phyloP scores from a whole-genome alignment of 2,797 vertebrate species.

The Hypotaenidia philippensis region DNA sequence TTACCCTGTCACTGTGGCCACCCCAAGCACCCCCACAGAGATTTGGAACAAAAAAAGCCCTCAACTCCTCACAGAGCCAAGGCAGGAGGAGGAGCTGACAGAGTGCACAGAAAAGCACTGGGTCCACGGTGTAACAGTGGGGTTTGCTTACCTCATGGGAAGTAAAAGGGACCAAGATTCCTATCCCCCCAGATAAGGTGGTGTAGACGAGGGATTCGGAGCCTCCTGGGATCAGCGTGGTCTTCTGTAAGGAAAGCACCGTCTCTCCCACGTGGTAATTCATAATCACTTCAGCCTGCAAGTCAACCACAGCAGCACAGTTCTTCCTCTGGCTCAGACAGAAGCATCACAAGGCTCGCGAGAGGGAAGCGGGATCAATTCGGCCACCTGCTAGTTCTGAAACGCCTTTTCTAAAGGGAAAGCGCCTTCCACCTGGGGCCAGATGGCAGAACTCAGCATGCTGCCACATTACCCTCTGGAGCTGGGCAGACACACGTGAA shows the following conservation, averaged over 20 bases:
- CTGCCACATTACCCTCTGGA: neutral
- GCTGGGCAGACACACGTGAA: neutral
- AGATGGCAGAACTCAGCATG: slow-evolving; percentile 33
- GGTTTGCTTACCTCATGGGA: slow-evolving; percentile 91
- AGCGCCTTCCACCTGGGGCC: slow-evolving; percentile 33
- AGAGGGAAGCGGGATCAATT: neutral
- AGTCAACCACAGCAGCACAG: neutral
- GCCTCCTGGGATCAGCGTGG: slow-evolving; percentile 95
- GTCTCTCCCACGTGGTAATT: slow-evolving; percentile 98
- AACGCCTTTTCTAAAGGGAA: neutral
- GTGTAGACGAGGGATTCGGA: slow-evolving; percentile 98
- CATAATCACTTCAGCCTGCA: slow-evolving; percentile 94
- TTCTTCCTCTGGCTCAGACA: neutral
- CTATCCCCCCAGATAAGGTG: slow-evolving; percentile 95
- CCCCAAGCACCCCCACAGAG: too few relatives aligned
- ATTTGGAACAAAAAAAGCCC: too few relatives aligned
- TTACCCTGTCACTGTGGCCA: neutral
- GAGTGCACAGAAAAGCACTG: neutral
- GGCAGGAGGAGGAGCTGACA: too few relatives aligned
- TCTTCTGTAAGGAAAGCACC: slow-evolving; percentile 95
- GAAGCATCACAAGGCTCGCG: neutral
- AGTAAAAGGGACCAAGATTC: slow-evolving; percentile 97
- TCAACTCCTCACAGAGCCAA: too few relatives aligned
- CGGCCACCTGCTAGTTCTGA: slow-evolving; percentile 6
- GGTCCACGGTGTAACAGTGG: fast-evolving